These are phyloP conservation scores for Coenonympha arcania DNA, from an alignment of 2,888 invertebrate genomes.

Conservation along the genomic window DNA sequence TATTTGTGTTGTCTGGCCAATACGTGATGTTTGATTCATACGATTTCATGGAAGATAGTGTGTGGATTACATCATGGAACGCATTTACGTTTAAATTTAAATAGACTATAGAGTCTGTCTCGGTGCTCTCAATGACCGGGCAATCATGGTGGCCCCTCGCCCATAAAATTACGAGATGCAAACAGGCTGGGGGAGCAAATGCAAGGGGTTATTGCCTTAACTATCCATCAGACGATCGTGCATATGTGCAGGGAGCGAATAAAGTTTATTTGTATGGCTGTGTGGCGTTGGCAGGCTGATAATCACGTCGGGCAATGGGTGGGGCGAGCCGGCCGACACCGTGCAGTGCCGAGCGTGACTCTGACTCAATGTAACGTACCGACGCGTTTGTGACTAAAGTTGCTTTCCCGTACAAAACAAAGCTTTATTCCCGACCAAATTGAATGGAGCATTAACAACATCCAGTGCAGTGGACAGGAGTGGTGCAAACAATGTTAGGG, in stretches of 20 bases:
- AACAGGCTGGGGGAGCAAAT: slow-evolving; percentile 60
- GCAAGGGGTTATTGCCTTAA: slow-evolving; percentile 71
- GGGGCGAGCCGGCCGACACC: slow-evolving; percentile 54
- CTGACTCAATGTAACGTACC: slow-evolving; percentile 40
- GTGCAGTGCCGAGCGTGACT: slow-evolving; percentile 55
- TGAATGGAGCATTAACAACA: slow-evolving; percentile 17
- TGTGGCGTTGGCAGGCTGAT: slow-evolving; percentile 58
- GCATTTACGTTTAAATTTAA: neutral
- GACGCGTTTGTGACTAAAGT: slow-evolving; percentile 16
- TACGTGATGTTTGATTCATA: neutral
- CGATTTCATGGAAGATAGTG: neutral
- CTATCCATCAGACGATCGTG: slow-evolving; percentile 55
- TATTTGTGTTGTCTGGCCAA: neutral
- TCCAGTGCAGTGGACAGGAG: slow-evolving; percentile 16
- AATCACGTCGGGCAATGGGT: slow-evolving; percentile 61
- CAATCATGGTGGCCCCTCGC: slow-evolving; percentile 60
- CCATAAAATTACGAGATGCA: slow-evolving; percentile 67
- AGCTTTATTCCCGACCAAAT: slow-evolving; percentile 13
- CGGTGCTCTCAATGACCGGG: slow-evolving; percentile 39
- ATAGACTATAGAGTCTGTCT: too few relatives aligned
- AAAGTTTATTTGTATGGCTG: slow-evolving; percentile 69
- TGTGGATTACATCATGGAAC: neutral
- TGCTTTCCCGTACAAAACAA: slow-evolving; percentile 12
- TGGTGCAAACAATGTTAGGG: slow-evolving; percentile 56
- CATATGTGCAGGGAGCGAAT: slow-evolving; percentile 68